Evolutionary conservation across 2,888 invertebrate genomes (phyloP), one percentile per base, ranked within the genome.

Genomic region (Sylvicola cinctus): DNA sequence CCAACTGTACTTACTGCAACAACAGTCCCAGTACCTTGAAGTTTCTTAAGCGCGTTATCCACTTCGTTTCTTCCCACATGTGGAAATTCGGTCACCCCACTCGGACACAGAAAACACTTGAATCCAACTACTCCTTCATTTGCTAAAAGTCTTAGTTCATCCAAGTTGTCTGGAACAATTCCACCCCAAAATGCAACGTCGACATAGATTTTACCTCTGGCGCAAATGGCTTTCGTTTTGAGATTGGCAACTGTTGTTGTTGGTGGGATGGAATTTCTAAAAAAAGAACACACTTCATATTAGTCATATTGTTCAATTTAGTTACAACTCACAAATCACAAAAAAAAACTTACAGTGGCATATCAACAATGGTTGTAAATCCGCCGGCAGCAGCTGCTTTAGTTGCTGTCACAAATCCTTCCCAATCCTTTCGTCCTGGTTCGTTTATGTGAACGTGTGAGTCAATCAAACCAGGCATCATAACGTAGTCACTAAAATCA

Each of bases 121-220:
- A 79, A 72, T 2, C 78, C 79, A 20, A 76, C 69, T 1, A 76
- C 75, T 2, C 78, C 78, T 34, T 66, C 68, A 7, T 62, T 52
- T 2, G 75, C 60, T 39, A 78, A 53, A 7, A 62, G 58, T 25
- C 54, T 50, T 16, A 76, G 51, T 2, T 72, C 67, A 40, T 61
- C 70, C 49, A 66, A 54, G 51, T 77, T 78, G 38, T 64, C 69
- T 1, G 71, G 73, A 32, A 76, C 63, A 2, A 78, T 63, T n/a
- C 77, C 78, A n/a, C 77, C 78, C 78, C 78, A 79, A 52, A 78
- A 77, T 3, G 68, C 78, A 30, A 78, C 70, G 48, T 79, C 77
- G 0, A 76, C 68, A 42, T 61, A 72, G 16, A 70, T 59, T 42
- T 68, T 64, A 2, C 62, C 66, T 27, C 58, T 51, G 0, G 78